Base-by-base conservation (phyloP, 2,113 vertebrate genomes). In the Daubentonia madagascariensis region DNA sequence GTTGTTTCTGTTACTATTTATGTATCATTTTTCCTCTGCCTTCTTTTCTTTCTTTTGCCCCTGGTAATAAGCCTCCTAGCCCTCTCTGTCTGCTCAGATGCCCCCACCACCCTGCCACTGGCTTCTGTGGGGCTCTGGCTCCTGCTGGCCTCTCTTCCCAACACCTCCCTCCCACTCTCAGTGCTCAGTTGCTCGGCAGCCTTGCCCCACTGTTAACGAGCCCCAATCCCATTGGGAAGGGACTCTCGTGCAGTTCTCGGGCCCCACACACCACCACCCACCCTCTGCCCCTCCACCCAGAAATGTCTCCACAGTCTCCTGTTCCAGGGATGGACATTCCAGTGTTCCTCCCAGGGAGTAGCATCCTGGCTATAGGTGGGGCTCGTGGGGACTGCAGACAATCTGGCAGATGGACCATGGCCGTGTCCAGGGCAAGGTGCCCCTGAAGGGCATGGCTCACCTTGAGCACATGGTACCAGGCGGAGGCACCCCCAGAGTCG, bases 391-490 rank as follows among this genome's bases (percentile, higher is more conserved):
- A 50, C 40, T 25, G 40, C 20, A 73, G 37, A 14, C 5, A 0
- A 9, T 67, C 14, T 2, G 50, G 54, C 11, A 25, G 18, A 35
- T 8, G 4, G 4, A 23, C 25, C 3, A 0, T 7, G 23, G 37
- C 10, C 70, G 16, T 3, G 8, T 22, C 67, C 50, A 59, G 13
- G n/a, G 57, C 1, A 0, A 37, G 67, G 11, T 30, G 63, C 37
- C 57, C 79, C 54, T 3, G 1, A 43, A 68, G 75, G 32, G 30
- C 10, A 1, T 30, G 35, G 20, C 98, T 98, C 92, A 99, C 99
- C 99, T 99, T 99, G 54, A 99, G 99, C 78, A 99, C 99, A 0
- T 99, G 99, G 98, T 99, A 99, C 99, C 99, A 99, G 25, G 99
- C 99, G 0, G 99, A 99, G 75, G 99, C 99, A 0, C 99, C 99